phyloP scores from a whole-genome alignment of 2,888 invertebrate genomes.

The Drosophila subquinaria region DNA sequence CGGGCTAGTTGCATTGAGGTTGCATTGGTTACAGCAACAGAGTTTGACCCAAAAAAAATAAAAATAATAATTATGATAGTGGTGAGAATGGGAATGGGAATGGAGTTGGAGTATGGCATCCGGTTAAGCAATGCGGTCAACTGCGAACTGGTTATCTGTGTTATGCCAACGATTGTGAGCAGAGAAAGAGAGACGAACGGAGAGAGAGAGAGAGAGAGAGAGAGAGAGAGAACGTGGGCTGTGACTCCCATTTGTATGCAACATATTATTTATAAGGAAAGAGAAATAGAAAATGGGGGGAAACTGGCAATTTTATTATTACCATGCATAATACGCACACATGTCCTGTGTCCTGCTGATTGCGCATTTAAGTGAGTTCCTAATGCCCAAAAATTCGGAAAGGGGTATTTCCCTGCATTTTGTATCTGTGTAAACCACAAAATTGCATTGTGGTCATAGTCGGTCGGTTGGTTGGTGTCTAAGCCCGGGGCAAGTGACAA shows the following conservation, averaged over 20 bases:
- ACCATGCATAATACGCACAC: conserved; percentile 40
- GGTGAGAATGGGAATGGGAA: conserved; percentile 6
- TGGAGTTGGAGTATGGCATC: conserved; percentile 4
- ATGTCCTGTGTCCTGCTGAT: conserved; percentile 52
- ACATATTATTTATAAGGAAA: conserved; percentile 58
- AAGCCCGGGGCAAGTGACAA: conserved; percentile 31
- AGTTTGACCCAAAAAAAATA: conserved; percentile 39
- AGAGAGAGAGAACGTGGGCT: background rate
- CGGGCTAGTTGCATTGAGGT: conserved; percentile 3
- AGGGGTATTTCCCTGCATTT: background rate
- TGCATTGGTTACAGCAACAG: conserved; percentile 15
- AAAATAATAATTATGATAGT: conserved; percentile 33
- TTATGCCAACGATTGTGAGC: conserved; percentile 2
- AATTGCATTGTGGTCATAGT: conserved; percentile 71
- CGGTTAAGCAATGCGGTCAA: conserved; percentile 53
- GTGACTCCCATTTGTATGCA: conserved; percentile 34
- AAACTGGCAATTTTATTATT: conserved; percentile 56
- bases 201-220: background rate
- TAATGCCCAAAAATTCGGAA: conserved; percentile 10
- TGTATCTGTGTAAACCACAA: conserved; percentile 62
- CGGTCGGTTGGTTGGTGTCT: conserved; percentile 16
- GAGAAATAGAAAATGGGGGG: background rate
- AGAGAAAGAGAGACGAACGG: background rate
- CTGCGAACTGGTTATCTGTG: conserved; percentile 44
- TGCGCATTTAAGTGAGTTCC: conserved; percentile 57